A percentile compares a stretch with the other conserved stretches of the same genome.
Evolutionary conservation across 2,888 invertebrate genomes (phyloP).

Genomic region (Epinotia ramella): DNA sequence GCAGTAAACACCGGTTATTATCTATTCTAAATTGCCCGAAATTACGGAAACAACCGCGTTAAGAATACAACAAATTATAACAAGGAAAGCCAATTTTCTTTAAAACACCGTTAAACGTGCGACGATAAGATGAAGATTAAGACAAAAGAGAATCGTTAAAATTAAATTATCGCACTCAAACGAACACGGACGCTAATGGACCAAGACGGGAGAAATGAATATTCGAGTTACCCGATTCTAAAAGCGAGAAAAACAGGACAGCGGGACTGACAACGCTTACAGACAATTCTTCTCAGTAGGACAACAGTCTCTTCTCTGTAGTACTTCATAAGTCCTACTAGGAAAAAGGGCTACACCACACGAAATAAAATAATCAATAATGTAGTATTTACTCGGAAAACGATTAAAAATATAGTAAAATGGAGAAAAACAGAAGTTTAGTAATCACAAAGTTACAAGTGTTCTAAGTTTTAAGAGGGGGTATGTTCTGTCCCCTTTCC

Average conservation of each 20-base stretch:
- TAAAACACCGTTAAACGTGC: constrained; percentile 45
- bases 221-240: constrained; percentile 35
- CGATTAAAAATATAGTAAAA: no score
- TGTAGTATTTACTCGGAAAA: no score
- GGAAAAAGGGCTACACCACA: neutral
- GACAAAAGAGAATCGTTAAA: constrained; percentile 49
- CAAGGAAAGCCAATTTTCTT: constrained; percentile 39
- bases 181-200: constrained; percentile 32
- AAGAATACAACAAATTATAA: constrained; percentile 31
- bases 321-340: neutral
- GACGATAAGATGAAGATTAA: constrained; percentile 35
- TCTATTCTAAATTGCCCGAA: constrained; percentile 29
- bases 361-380: no score
- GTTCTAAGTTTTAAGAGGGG: no score
- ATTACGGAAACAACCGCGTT: constrained; percentile 35
- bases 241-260: constrained; percentile 12
- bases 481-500: no score
- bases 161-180: constrained; percentile 47
- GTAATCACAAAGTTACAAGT: no score
- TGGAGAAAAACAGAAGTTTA: no score
- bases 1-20: constrained; percentile 28
- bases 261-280: neutral
- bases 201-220: constrained; percentile 35
- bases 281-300: neutral
- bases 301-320: no score